Percentiles rank a stretch among this genome's conserved stretches.
Conservation (phyloP, 2,797 vertebrate genomes). For the Hydrolagus colliei region DNA sequence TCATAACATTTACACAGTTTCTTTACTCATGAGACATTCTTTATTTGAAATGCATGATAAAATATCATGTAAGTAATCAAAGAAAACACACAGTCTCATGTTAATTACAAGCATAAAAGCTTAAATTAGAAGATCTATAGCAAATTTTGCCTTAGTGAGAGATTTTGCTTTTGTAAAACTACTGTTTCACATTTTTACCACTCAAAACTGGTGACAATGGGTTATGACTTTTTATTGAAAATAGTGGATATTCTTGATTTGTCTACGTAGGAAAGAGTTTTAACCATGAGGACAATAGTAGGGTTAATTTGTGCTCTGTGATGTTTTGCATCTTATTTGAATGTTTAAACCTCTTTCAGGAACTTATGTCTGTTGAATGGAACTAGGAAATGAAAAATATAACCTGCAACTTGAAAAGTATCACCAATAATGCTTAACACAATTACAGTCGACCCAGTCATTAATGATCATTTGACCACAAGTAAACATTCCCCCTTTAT, state of each 20-base stretch:
- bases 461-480: too few relatives aligned
- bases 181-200: background rate
- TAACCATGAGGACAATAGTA: background rate
- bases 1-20: background rate
- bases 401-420: too few relatives aligned
- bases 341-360: background rate
- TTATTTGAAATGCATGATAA: background rate
- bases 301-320: background rate
- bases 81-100: background rate
- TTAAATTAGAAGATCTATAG: background rate
- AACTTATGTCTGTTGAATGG: too few relatives aligned
- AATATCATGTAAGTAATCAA: background rate
- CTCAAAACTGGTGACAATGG: background rate
- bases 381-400: too few relatives aligned
- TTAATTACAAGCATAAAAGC: slow-evolving; percentile 6
- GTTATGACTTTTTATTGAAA: background rate
- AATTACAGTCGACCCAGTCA: too few relatives aligned
- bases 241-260: background rate
- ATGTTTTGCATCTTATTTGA: background rate
- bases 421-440: too few relatives aligned
- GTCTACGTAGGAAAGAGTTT: background rate
- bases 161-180: background rate
- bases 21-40: background rate
- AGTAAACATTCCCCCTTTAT: too few relatives aligned
- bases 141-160: background rate